These are phyloP conservation scores for Tympanoctomys barrerae DNA, from an alignment of 2,797 vertebrate genomes.

Conservation along the genomic window DNA sequence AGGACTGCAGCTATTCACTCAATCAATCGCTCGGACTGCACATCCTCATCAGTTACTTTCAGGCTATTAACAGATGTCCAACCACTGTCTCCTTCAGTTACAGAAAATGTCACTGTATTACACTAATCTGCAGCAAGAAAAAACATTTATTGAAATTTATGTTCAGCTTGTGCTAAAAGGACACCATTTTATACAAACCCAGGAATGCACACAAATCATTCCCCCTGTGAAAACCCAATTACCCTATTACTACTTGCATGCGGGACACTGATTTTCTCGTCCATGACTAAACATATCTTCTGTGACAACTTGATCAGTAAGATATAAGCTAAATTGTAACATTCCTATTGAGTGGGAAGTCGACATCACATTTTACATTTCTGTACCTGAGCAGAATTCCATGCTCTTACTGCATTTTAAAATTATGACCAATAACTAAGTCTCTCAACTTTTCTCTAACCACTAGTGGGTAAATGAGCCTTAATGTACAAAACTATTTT, in stretches of 20 bases:
- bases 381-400: slow-evolving; percentile 74
- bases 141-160: slow-evolving; percentile 80
- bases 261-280: slow-evolving; percentile 74
- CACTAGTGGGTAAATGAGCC: slow-evolving; percentile 60
- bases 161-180: slow-evolving; percentile 83
- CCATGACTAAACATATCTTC: slow-evolving; percentile 60
- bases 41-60: slow-evolving; percentile 92
- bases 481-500: slow-evolving; percentile 60
- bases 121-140: slow-evolving; percentile 79
- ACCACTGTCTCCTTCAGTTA: slow-evolving; percentile 81
- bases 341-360: slow-evolving; percentile 61
- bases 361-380: slow-evolving; percentile 59
- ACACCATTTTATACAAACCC: slow-evolving; percentile 77
- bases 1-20: slow-evolving; percentile 94
- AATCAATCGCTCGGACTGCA: slow-evolving; percentile 94
- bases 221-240: slow-evolving; percentile 74
- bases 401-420: slow-evolving; percentile 60
- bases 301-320: slow-evolving; percentile 72
- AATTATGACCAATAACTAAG: slow-evolving; percentile 67
- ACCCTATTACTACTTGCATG: slow-evolving; percentile 70
- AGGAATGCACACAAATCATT: slow-evolving; percentile 65
- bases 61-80: slow-evolving; percentile 90
- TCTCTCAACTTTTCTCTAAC: slow-evolving; percentile 58
- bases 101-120: slow-evolving; percentile 82
- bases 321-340: slow-evolving; percentile 79